Conservation (phyloP, 2,888 invertebrate genomes). For the Ferrisia virgata region DNA sequence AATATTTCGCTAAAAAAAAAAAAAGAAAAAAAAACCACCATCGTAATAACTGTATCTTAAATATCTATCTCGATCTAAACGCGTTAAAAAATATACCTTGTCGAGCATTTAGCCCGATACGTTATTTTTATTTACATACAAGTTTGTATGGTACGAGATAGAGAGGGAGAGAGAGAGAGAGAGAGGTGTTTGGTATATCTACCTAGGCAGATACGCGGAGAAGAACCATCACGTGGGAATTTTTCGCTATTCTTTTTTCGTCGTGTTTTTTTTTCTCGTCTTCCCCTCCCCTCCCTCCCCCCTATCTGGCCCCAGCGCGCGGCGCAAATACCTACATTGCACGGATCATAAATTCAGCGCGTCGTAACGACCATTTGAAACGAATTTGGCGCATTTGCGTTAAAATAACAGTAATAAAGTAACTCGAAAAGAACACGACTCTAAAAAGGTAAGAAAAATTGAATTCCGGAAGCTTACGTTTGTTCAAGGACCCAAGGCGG, state of each 20-base stretch:
- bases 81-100: not conserved
- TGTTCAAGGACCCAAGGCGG: slow-evolving; percentile 6
- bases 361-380: not conserved
- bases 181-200: no score
- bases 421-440: slow-evolving; percentile 5
- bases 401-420: slow-evolving; percentile 10
- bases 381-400: slow-evolving; percentile 17
- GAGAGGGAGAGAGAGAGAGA: no score
- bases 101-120: not conserved
- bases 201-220: no score
- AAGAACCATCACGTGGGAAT: not conserved
- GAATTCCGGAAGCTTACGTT: slow-evolving; percentile 27
- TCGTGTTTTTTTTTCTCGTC: no score
- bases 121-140: no score
- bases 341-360: slow-evolving; percentile 3
- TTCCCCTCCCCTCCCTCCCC: no score
- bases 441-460: slow-evolving; percentile 29
- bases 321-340: not conserved
- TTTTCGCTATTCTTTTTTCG: not conserved
- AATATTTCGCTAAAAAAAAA: not conserved
- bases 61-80: not conserved
- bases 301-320: no score
- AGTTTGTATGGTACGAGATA: no score
- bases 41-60: not conserved
- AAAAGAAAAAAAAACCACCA: no score